Base-by-base conservation (phyloP, 2,797 vertebrate genomes). In the Philypnodon macrostomus region DNA sequence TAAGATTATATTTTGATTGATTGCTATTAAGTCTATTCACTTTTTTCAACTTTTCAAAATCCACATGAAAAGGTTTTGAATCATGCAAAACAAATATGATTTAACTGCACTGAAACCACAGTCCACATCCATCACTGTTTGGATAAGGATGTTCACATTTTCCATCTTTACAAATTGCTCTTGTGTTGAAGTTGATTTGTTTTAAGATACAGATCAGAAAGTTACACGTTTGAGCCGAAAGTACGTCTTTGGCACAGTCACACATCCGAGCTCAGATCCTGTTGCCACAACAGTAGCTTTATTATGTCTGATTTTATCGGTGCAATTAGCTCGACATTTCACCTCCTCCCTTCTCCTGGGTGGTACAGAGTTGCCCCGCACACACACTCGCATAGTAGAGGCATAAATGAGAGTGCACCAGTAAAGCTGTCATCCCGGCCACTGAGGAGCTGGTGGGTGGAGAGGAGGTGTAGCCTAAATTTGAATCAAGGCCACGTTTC, bases 401-500 rank as follows among this genome's bases (percentile, higher is more conserved):
- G 31, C 37, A 21, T 53, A 19, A 65, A 62, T 47, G 37, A 35
- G 47, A 15, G 57, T 44, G 38, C 57, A 73, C 53, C 62, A 35
- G 53, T 58, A 45, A 70, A 62, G 47, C 60, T 63, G 63, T 79
- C 70, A 47, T 57, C 42, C 16, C 45, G 47, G 38, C 7, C 2
- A 59, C 64, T 67, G 47, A 57, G 32, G 61, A 59, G 60, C 65
- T 44, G 7, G 76, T 77, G 73, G 78, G 73, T 55, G 70, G 76
- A 68, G 73, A 74, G 64, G 69, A 82, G 67, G 73, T 71, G 67
- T 63, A 69, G 63, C 67, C 67, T 61, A 65, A 67, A 75, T 80
- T 41, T 67, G 68, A 80, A 77, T 76, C 74, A 55, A 73, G 73
- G 76, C 69, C 79, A 75, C 38, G 40, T 76, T 71, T 79, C 79